phyloP scores from a whole-genome alignment of 2,113 vertebrate species.

The Leptosomus discolor region DNA sequence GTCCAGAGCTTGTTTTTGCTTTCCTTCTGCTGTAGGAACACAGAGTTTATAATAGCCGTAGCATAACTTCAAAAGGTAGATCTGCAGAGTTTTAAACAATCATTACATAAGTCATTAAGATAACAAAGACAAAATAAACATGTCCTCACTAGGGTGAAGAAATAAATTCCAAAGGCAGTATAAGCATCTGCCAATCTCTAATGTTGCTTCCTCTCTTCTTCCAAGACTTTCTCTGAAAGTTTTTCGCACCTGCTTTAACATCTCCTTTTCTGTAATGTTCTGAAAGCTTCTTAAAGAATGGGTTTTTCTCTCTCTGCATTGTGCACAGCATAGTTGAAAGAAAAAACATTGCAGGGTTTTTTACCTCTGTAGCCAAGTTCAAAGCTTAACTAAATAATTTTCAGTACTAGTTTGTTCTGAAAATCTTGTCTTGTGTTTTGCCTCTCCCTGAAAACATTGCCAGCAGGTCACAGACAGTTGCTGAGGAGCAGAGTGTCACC shows the following conservation, averaged over 20 bases:
- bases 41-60: neutral
- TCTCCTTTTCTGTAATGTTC: neutral
- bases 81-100: neutral
- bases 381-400: neutral
- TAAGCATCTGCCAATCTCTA: neutral
- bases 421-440: neutral
- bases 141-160: neutral
- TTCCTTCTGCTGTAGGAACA: neutral
- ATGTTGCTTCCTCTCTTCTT: neutral
- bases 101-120: neutral
- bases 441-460: neutral
- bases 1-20: neutral
- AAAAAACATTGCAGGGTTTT: neutral
- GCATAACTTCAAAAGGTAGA: slow-evolving; percentile 1
- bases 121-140: slow-evolving; percentile 18
- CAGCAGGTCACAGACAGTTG: neutral
- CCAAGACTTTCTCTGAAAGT: neutral
- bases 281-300: neutral
- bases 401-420: neutral
- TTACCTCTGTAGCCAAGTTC: neutral
- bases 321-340: neutral
- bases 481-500: neutral
- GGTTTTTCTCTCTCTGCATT: neutral
- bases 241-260: neutral
- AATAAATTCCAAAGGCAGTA: neutral